Evolutionary conservation across 2,113 vertebrate genomes (phyloP), one percentile per base, ranked within the genome.

Genomic region (Eptesicus fuscus): DNA sequence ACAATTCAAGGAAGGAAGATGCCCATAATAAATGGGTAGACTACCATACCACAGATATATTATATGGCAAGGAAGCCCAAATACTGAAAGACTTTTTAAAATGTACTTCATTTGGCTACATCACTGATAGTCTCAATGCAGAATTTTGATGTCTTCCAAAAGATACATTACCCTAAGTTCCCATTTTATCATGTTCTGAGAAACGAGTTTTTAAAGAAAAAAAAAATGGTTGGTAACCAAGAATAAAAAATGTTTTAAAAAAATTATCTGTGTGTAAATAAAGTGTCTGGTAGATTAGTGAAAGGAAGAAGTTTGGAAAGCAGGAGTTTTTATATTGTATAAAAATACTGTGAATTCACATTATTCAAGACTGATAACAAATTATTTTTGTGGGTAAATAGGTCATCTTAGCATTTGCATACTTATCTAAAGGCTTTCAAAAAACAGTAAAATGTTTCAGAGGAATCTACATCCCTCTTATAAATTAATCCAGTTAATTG

Each of bases 341-440:
- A 93, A 96, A 96, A 97, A 93, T 86, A 86, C 63, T 88, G 56
- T 84, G 20, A 47, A 47, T 93, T 95, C 49, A 59, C 14, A 88
- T 76, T 92, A 92, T 44, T 37, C 82, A 93, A 77, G 71, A 76
- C 47, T 40, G 78, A 84, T 79, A 80, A 70, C 87, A 95, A 90
- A 89, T 91, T 63, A 67, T 22, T 53, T 83, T 93, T 56, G 35
- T 92, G 74, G 49, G 65, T 59, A 95, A 93, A 76, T 79, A 91
- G 61, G 14, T 83, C 35, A 93, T 65, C 83, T 94, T 85, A 92
- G n/a, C 53, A 1, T 0, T 76, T 91, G 61, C 37, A 77, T n/a
- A 85, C 18, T 28, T 56, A 59, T 5, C 28, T 17, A 78, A 96
- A 87, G 17, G 71, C 40, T 93, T 94, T 91, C 32, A 87, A 80